Evolutionary conservation across 2,797 vertebrate genomes (phyloP).

Genomic region (Fratercula arctica): DNA sequence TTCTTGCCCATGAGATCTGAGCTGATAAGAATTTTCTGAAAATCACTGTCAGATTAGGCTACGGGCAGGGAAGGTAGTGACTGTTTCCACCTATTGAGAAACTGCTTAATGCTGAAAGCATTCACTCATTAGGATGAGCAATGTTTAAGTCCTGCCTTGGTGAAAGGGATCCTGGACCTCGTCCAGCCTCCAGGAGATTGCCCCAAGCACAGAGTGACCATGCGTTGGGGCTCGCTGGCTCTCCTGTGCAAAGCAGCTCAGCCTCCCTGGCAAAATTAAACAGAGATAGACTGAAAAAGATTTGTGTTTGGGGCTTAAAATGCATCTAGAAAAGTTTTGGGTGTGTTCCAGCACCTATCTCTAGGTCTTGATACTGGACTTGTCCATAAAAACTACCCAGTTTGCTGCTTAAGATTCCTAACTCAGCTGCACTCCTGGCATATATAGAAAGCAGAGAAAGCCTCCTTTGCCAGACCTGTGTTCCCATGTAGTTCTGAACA

Average conservation of each 20-base stretch:
- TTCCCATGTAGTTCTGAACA: neutral
- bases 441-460: neutral
- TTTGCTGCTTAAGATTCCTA: neutral
- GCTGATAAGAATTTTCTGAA: neutral
- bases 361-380: neutral
- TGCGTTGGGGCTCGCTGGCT: fast-evolving
- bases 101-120: neutral
- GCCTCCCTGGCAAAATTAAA: neutral
- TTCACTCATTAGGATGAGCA: neutral
- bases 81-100: constrained; percentile 2
- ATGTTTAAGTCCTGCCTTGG: neutral
- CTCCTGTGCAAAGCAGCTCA: neutral
- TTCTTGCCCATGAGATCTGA: neutral
- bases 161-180: neutral
- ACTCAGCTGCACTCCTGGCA: neutral
- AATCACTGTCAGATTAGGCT: neutral
- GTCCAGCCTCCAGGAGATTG: neutral
- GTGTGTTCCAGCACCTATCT: neutral
- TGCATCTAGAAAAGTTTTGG: neutral
- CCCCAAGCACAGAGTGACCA: neutral
- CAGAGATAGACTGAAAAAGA: neutral
- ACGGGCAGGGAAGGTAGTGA: neutral
- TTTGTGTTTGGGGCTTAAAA: neutral
- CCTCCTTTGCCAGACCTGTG: neutral
- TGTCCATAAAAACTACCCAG: neutral